A percentile compares a stretch with the other conserved stretches of the same genome.
Conservation (phyloP, 1,140 invertebrate genomes). For the Cataglyphis hispanica region DNA sequence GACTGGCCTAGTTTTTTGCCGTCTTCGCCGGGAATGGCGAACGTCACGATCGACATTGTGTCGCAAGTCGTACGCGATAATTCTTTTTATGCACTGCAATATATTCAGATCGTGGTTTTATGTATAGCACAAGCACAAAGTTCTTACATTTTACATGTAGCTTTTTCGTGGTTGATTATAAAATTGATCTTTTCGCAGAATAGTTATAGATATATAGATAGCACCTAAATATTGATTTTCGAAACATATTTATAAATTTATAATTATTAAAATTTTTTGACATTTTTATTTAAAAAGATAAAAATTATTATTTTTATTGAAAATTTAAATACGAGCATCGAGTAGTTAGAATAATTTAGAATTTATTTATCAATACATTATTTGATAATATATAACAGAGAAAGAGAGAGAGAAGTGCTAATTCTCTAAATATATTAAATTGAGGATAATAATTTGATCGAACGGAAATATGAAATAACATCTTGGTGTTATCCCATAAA, state of each 20-base stretch:
- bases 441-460: background rate
- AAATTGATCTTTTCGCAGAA: background rate
- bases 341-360: background rate
- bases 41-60: constrained; percentile 37
- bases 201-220: background rate
- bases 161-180: background rate
- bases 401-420: no score
- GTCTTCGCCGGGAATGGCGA: constrained; percentile 9
- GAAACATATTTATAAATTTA: no score
- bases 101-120: constrained; percentile 19
- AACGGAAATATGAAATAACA: background rate
- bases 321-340: no score
- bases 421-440: background rate
- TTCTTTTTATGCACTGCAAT: constrained; percentile 30
- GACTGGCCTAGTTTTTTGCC: constrained; percentile 52
- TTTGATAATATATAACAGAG: background rate
- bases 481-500: background rate
- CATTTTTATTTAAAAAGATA: no score
- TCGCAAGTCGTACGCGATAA: constrained; percentile 20
- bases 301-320: no score
- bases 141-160: background rate
- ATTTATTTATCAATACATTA: background rate
- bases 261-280: no score
- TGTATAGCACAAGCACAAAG: background rate
- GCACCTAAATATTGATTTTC: background rate